A percentile compares a stretch with the other conserved stretches of the same genome.
phyloP scores from a whole-genome alignment of 2,113 vertebrate species.

The Dolichallabes microphthalmus region DNA sequence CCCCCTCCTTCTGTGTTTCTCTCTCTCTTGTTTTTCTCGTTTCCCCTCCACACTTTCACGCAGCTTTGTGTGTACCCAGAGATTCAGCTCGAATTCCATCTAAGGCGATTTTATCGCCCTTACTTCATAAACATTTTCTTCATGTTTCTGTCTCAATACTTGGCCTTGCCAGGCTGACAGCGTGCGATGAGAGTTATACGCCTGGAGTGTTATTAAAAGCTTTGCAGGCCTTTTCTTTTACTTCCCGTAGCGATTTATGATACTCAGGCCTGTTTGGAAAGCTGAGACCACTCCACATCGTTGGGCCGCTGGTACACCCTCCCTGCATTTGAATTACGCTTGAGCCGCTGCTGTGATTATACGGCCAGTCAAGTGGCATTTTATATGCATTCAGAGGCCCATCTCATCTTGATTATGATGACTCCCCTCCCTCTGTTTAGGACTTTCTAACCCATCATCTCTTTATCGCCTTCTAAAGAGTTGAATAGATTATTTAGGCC shows the following conservation, averaged over 20 bases:
- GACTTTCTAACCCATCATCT: conserved; percentile 49
- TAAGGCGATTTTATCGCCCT: conserved; percentile 12
- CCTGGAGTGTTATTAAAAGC: conserved; percentile 50
- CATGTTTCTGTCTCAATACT: conserved; percentile 23
- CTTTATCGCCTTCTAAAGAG: conserved; percentile 50
- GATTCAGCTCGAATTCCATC: not conserved
- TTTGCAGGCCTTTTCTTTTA: conserved; percentile 46
- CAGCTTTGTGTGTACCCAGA: conserved; percentile 16
- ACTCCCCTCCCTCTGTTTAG: conserved; percentile 50
- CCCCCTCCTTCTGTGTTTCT: not conserved
- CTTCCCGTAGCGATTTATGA: conserved; percentile 46
- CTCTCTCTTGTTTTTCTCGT: not conserved
- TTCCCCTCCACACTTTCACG: conserved; percentile 3
- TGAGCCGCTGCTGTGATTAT: conserved; percentile 61
- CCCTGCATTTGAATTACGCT: conserved; percentile 58
- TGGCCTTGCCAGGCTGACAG: conserved; percentile 24
- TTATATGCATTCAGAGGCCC: conserved; percentile 66
- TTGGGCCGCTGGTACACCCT: conserved; percentile 16
- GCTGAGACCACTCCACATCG: conserved; percentile 35
- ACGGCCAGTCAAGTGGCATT: conserved; percentile 57
- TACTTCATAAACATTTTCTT: conserved; percentile 31
- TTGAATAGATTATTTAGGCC: conserved; percentile 54
- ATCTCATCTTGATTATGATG: conserved; percentile 66
- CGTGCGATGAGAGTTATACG: conserved; percentile 27
- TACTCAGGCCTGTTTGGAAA: conserved; percentile 38